Percentiles rank a stretch among this genome's conserved stretches.
Conservation (phyloP, 53 echinoderm and acorn worm genomes). For the Crossaster papposus region DNA sequence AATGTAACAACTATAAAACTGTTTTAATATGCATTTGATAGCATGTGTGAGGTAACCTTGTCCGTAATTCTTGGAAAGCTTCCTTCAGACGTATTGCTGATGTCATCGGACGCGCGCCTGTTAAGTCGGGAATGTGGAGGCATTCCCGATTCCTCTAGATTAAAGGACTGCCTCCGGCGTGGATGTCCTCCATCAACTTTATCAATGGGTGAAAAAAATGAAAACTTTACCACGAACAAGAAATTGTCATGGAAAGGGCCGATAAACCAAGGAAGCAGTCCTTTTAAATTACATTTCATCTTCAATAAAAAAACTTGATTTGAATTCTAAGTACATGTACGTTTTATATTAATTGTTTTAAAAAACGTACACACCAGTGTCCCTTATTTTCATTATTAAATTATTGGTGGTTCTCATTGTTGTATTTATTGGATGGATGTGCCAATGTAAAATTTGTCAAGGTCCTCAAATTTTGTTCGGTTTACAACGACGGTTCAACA, state of each 20-base stretch:
- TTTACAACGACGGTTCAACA: neutral
- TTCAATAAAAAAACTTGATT: too few species aligned
- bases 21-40: neutral
- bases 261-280: too few species aligned
- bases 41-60: constrained; percentile 15
- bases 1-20: neutral
- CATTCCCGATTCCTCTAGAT: neutral
- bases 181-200: neutral
- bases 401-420: too few species aligned
- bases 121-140: constrained; percentile 21
- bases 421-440: too few species aligned
- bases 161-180: neutral
- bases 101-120: neutral
- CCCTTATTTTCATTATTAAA: too few species aligned
- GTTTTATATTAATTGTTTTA: too few species aligned
- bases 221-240: neutral
- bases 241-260: neutral
- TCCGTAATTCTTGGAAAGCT: neutral
- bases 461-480: too few species aligned
- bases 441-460: too few species aligned
- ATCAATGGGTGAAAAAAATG: neutral
- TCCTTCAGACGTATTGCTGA: neutral
- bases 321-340: too few species aligned
- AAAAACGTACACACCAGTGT: too few species aligned
- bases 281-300: too few species aligned